These are phyloP conservation scores for Coremacera marginata DNA, from an alignment of 2,888 invertebrate species.

Conservation along the genomic window DNA sequence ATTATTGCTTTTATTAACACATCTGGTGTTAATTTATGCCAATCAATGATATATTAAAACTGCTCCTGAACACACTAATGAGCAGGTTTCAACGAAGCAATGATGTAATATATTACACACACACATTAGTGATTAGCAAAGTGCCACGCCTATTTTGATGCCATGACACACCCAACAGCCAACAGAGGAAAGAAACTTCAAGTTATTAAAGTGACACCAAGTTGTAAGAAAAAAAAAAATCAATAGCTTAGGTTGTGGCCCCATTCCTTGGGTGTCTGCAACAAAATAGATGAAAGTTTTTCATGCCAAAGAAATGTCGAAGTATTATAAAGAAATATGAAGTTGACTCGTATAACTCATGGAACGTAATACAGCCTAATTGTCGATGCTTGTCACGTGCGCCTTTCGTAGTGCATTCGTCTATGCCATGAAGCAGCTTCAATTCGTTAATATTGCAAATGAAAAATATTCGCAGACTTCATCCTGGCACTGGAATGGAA, in stretches of 20 bases:
- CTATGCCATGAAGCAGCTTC: constrained; percentile 6
- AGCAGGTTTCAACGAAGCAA: not conserved
- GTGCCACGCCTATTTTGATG: not conserved
- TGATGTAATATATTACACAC: not conserved
- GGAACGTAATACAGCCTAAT: constrained; percentile 53
- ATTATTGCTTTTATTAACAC: too few relatives aligned
- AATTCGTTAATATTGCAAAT: constrained; percentile 32
- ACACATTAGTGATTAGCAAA: not conserved
- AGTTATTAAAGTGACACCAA: constrained; percentile 17
- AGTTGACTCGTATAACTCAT: not conserved
- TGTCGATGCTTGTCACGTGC: constrained; percentile 64
- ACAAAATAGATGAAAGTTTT: constrained; percentile 27
- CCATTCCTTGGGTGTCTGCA: constrained; percentile 28
- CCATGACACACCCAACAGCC: not conserved
- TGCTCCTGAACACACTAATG: too few relatives aligned
- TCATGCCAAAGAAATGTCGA: constrained; percentile 23
- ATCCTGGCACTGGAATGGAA: not conserved
- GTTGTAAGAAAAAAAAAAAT: not conserved
- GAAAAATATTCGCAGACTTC: constrained; percentile 13
- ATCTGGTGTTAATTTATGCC: too few relatives aligned
- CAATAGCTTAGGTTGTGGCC: not conserved
- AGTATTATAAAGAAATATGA: constrained; percentile 21
- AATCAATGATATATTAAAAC: too few relatives aligned
- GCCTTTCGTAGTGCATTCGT: constrained; percentile 31
- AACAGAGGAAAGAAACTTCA: not conserved